These are phyloP conservation scores for Percopsis omiscomaycus DNA, from an alignment of 2,797 vertebrate genomes.

Conservation along the genomic window DNA sequence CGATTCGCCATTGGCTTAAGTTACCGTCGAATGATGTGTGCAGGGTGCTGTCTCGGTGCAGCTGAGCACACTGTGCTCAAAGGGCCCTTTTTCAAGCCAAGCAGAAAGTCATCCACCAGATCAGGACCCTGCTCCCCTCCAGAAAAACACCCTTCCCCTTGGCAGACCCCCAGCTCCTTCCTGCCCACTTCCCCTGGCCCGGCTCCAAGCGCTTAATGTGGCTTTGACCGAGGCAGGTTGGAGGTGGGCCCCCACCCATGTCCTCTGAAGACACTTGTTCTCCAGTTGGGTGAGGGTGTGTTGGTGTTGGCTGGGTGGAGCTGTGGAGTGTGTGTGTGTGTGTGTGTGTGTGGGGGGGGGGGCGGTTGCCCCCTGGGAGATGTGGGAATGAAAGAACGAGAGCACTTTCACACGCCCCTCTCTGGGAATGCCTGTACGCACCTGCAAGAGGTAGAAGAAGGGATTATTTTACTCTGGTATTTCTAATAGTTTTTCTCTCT, in stretches of 20 bases:
- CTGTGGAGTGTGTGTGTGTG: constrained; percentile 25
- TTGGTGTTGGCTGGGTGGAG: constrained; percentile 74
- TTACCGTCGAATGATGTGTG: constrained; percentile 67
- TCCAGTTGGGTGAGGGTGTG: constrained; percentile 69
- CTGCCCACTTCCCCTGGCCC: constrained; percentile 72
- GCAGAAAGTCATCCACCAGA: constrained; percentile 67
- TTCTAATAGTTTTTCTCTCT: not conserved
- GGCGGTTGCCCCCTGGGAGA: constrained; percentile 52
- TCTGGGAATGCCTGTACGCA: constrained; percentile 51
- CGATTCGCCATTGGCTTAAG: constrained; percentile 67
- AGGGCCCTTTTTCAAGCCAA: constrained; percentile 68
- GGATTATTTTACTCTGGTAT: not conserved
- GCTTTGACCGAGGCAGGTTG: constrained; percentile 67
- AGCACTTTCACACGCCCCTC: constrained; percentile 74
- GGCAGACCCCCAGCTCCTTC: constrained; percentile 70
- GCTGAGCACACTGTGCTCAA: constrained; percentile 79
- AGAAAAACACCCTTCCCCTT: constrained; percentile 39
- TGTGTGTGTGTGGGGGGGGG: not conserved
- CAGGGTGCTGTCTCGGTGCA: constrained; percentile 64
- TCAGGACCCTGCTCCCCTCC: constrained; percentile 51
- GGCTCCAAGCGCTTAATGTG: constrained; percentile 75
- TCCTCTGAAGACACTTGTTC: constrained; percentile 78
- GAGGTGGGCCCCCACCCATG: constrained; percentile 64
- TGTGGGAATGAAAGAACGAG: constrained; percentile 63
- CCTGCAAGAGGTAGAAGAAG: constrained; percentile 60